These are phyloP conservation scores for Phylloscopus trochiloides DNA, from an alignment of 2,113 vertebrate species.

Conservation along the genomic window DNA sequence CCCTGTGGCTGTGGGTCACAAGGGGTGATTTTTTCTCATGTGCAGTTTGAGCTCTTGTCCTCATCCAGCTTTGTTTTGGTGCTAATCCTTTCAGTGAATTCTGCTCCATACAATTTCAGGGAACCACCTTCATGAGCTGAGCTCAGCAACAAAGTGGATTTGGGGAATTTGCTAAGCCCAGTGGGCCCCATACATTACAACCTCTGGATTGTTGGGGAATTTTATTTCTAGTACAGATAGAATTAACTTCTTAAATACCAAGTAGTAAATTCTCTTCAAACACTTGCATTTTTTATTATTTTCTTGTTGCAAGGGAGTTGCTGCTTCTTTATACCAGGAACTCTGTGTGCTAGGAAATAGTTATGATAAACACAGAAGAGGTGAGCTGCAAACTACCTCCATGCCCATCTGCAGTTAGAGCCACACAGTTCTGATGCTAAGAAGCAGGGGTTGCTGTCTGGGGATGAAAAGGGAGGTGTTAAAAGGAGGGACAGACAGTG, in stretches of 20 bases:
- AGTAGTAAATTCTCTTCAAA: not conserved
- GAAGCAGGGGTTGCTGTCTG: not conserved
- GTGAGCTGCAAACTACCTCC: not conserved
- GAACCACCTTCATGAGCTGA: not conserved
- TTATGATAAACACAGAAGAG: not conserved
- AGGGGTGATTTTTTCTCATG: not conserved
- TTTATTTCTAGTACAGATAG: not conserved
- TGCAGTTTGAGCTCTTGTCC: not conserved
- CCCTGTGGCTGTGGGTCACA: not conserved
- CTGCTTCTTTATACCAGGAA: not conserved
- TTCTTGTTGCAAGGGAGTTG: not conserved
- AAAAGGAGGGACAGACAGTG: not conserved
- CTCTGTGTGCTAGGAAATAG: accelerated
- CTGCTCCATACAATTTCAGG: not conserved
- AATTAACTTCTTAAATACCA: not conserved
- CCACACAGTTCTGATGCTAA: not conserved
- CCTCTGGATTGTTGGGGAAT: not conserved
- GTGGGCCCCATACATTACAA: not conserved
- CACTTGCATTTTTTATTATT: not conserved
- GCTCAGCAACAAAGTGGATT: not conserved
- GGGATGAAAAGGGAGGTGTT: not conserved
- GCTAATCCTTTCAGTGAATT: not conserved
- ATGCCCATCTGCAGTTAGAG: not conserved
- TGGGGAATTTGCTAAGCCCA: not conserved
- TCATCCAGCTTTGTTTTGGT: not conserved